A percentile compares a stretch with the other conserved stretches of the same genome.
Evolutionary conservation across 2,888 invertebrate species (phyloP).

Genomic region (Gonocerus acuteangulatus): DNA sequence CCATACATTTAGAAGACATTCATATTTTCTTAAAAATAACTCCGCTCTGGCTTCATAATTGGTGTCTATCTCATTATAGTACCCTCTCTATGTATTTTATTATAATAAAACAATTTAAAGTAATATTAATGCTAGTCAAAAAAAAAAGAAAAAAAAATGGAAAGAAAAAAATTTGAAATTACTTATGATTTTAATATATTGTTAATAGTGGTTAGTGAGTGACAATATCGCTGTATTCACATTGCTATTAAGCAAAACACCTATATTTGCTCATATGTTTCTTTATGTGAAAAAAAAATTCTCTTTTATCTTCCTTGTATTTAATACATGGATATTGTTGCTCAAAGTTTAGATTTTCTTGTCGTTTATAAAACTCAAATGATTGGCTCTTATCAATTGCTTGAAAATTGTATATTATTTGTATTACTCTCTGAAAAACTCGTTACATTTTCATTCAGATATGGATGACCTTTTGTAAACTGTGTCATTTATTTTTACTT

Average conservation of each 20-base stretch:
- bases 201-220: slow-evolving; percentile 28
- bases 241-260: slow-evolving; percentile 28
- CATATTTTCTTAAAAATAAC: slow-evolving; percentile 22
- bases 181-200: slow-evolving; percentile 21
- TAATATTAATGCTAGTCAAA: slow-evolving; percentile 29
- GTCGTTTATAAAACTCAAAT: slow-evolving; percentile 5
- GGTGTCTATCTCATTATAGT: slow-evolving; percentile 14
- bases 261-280: slow-evolving; percentile 33
- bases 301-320: slow-evolving; percentile 25
- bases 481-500: too few relatives aligned
- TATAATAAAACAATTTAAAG: slow-evolving; percentile 20
- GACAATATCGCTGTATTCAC: slow-evolving; percentile 30
- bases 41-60: slow-evolving; percentile 6
- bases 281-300: slow-evolving; percentile 9
- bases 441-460: too few relatives aligned
- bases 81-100: slow-evolving; percentile 18
- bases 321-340: slow-evolving; percentile 30
- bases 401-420: not conserved
- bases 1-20: slow-evolving; percentile 2
- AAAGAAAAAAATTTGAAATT: slow-evolving; percentile 2
- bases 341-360: slow-evolving; percentile 20
- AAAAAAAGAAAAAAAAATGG: slow-evolving; percentile 10
- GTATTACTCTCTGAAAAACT: too few relatives aligned
- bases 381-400: slow-evolving; percentile 4
- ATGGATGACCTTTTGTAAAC: too few relatives aligned